phyloP scores from a whole-genome alignment of 2,888 invertebrate species.

The Cerastis leucographa region DNA sequence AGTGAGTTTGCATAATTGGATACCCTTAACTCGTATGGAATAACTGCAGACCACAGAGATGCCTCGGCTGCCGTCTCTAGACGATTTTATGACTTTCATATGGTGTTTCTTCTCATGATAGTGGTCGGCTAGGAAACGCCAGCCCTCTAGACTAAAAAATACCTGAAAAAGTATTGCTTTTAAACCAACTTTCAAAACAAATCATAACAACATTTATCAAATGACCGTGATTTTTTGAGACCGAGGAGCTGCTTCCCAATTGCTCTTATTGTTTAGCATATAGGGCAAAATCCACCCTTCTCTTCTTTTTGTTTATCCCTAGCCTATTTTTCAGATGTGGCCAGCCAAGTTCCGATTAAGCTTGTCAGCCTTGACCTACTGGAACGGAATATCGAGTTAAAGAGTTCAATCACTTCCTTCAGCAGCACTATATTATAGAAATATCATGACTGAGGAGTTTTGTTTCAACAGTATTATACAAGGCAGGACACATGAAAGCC shows the following conservation, averaged over 20 bases:
- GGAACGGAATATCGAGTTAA: not conserved
- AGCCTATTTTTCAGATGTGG: not conserved
- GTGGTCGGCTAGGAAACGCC: not conserved
- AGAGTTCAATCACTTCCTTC: not conserved
- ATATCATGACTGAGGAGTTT: not conserved
- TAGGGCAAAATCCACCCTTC: not conserved
- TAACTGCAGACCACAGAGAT: not conserved
- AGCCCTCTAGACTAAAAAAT: not conserved
- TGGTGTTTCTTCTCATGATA: not conserved
- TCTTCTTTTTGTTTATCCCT: not conserved
- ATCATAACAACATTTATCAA: not conserved
- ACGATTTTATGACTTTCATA: not conserved
- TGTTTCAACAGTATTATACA: not conserved
- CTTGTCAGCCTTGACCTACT: not conserved
- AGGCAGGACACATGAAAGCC: not conserved
- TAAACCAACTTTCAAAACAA: not conserved
- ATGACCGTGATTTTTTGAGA: not conserved
- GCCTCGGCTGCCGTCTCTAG: too few relatives aligned
- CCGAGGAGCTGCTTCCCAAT: not conserved
- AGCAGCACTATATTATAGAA: not conserved
- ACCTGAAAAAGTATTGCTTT: not conserved
- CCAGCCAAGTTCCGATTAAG: not conserved
- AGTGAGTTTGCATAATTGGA: slow-evolving; percentile 1
- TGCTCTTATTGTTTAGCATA: not conserved
- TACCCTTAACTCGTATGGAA: not conserved